Evolutionary conservation across 2,888 invertebrate genomes (phyloP).

Genomic region (Drosophila pseudotakahashii): DNA sequence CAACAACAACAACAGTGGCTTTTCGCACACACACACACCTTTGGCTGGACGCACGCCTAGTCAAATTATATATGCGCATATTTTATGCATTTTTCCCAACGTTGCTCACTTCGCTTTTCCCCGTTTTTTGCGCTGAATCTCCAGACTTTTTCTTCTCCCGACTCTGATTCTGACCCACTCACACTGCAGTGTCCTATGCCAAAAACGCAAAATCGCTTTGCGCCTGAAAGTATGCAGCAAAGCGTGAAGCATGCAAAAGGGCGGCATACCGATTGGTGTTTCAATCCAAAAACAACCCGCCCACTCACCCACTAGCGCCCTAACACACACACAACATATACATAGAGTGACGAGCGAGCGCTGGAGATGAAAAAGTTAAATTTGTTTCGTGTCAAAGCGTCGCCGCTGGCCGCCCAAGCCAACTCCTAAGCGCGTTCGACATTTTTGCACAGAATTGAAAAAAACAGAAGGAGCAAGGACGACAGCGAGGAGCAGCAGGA

Average conservation of each 20-base stretch:
- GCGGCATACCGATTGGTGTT: slow-evolving; percentile 63
- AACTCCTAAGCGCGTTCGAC: slow-evolving; percentile 78
- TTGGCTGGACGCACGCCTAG: slow-evolving; percentile 70
- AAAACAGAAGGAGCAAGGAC: slow-evolving; percentile 47
- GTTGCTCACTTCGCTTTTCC: slow-evolving; percentile 64
- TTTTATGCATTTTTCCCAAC: slow-evolving; percentile 73
- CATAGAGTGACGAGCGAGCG: slow-evolving; percentile 54
- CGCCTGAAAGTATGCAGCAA: slow-evolving; percentile 75
- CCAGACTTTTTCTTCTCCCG: slow-evolving; percentile 12
- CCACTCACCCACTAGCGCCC: slow-evolving; percentile 1
- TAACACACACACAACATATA: neutral
- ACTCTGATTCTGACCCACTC: slow-evolving; percentile 16
- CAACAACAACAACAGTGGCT: slow-evolving; percentile 30
- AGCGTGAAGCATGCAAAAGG: slow-evolving; percentile 70
- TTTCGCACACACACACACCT: slow-evolving; percentile 31
- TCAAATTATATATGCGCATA: slow-evolving; percentile 78
- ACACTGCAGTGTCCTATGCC: slow-evolving; percentile 46
- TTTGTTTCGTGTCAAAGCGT: slow-evolving; percentile 80
- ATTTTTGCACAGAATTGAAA: slow-evolving; percentile 74
- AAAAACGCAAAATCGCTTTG: slow-evolving; percentile 79
- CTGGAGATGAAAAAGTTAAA: slow-evolving; percentile 78
- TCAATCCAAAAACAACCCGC: slow-evolving; percentile 35
- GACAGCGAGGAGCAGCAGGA: slow-evolving; percentile 24
- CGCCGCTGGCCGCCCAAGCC: slow-evolving; percentile 63
- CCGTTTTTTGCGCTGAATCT: slow-evolving; percentile 21